Evolutionary conservation across 53 echinoderm and acorn worm genomes (phyloP).

Genomic region (Temnopleurus reevesii): DNA sequence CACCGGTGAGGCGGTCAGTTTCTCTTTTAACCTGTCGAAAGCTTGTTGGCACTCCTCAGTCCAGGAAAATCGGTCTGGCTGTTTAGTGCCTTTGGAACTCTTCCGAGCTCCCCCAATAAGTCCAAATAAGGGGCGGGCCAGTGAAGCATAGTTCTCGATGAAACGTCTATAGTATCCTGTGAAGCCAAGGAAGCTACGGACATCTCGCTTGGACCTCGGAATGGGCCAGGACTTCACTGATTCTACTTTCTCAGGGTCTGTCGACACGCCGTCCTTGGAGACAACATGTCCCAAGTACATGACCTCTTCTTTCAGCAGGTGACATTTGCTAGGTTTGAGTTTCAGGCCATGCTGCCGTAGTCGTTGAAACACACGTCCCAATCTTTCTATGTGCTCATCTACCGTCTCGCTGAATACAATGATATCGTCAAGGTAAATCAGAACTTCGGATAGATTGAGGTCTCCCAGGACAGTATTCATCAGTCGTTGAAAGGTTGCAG

Average conservation of each 20-base stretch:
- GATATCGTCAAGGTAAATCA: conserved; percentile 57
- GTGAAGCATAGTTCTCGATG: conserved; percentile 31
- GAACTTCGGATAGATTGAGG: conserved; percentile 46
- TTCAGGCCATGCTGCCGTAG: conserved; percentile 51
- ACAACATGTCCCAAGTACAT: conserved; percentile 58
- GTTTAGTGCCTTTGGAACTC: background rate
- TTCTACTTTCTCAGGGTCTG: conserved; percentile 55
- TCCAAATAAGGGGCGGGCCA: conserved; percentile 33
- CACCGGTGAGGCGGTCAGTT: conserved; percentile 44
- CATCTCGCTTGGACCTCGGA: conserved; percentile 28
- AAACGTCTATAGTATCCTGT: conserved; percentile 59
- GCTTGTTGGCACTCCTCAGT: conserved; percentile 33
- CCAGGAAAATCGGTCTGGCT: background rate
- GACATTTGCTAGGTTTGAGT: conserved; percentile 60
- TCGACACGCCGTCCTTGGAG: conserved; percentile 44
- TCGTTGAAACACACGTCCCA: conserved; percentile 44
- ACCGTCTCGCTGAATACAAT: conserved; percentile 56
- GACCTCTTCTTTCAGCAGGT: conserved; percentile 31
- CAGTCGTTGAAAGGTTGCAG: conserved; percentile 58
- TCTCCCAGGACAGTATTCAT: conserved; percentile 56
- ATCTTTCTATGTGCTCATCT: conserved; percentile 41
- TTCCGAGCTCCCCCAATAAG: conserved; percentile 13
- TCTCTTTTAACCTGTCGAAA: background rate
- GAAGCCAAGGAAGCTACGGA: conserved; percentile 53
- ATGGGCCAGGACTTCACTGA: conserved; percentile 55